These are phyloP conservation scores for Halcyon badia DNA, from an alignment of 2,797 vertebrate genomes.

Conservation along the genomic window DNA sequence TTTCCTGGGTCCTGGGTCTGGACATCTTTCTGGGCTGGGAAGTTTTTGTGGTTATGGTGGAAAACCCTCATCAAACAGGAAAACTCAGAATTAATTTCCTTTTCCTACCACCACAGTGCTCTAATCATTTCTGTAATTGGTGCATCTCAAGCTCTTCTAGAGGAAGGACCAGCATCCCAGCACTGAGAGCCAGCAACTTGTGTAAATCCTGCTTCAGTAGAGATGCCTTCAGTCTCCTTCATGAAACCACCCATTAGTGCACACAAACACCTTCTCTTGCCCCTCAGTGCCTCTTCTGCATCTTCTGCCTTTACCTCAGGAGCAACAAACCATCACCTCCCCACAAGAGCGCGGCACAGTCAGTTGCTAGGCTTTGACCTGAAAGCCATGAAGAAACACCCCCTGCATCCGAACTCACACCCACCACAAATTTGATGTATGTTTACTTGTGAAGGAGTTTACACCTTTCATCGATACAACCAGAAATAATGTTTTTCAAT, in stretches of 20 bases:
- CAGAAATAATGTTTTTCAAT: neutral
- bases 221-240: accelerated
- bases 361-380: neutral
- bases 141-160: neutral
- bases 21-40: neutral
- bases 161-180: neutral
- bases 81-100: neutral
- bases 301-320: neutral
- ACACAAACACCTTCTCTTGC: neutral
- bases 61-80: neutral
- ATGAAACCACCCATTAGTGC: neutral
- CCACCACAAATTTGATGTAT: accelerated
- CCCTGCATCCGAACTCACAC: neutral
- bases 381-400: neutral
- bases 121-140: neutral
- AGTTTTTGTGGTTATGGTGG: neutral
- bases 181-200: neutral
- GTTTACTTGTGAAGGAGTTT: neutral
- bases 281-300: neutral
- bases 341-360: accelerated
- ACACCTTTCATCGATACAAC: neutral
- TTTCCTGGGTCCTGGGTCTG: neutral
- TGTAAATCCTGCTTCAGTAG: neutral
- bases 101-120: neutral
- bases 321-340: neutral